Evolutionary conservation across 2,888 invertebrate species (phyloP).

Genomic region (Heliconius ismenius): DNA sequence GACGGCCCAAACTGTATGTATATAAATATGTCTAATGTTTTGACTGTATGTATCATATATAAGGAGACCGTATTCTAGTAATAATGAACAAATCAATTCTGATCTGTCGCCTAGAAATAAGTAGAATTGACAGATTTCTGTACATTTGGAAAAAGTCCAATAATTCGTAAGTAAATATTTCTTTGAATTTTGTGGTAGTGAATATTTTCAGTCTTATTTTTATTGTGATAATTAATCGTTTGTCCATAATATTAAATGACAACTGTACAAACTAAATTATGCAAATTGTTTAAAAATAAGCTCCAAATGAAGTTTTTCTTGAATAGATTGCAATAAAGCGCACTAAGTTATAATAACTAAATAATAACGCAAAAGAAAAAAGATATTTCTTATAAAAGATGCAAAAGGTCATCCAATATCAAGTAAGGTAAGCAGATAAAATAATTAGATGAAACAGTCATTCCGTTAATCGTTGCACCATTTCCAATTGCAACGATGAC

Average conservation of each 20-base stretch:
- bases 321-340: too few relatives aligned
- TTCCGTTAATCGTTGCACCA: neutral
- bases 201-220: neutral
- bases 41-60: neutral
- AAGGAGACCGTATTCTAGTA: neutral
- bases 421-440: too few relatives aligned
- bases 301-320: too few relatives aligned
- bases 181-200: neutral
- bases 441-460: too few relatives aligned
- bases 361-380: neutral
- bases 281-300: neutral
- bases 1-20: neutral
- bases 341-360: neutral
- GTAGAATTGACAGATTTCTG: neutral
- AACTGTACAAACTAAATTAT: neutral
- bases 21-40: neutral
- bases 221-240: neutral
- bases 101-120: neutral
- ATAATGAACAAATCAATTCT: neutral
- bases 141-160: conserved; percentile 14
- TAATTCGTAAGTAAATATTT: neutral
- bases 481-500: neutral
- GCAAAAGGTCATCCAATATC: too few relatives aligned
- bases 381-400: too few relatives aligned
- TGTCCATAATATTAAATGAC: neutral